Evolutionary conservation across 2,797 vertebrate genomes (phyloP), one percentile per base, ranked within the genome.

Genomic region (Microcaecilia unicolor): DNA sequence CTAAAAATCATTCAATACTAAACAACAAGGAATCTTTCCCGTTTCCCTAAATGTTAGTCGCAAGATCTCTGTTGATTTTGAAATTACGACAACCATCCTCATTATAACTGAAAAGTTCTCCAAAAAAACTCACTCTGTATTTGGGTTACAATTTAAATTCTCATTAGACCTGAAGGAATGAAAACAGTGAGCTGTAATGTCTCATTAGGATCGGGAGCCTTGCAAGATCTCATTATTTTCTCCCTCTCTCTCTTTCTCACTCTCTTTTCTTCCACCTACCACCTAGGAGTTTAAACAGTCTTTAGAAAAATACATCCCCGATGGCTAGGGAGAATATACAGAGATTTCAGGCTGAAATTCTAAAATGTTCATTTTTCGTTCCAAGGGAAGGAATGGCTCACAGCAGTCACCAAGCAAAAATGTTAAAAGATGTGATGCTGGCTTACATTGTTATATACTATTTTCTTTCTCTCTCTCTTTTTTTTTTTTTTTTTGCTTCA

Each of bases 121-220:
- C 37, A 29, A 25, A 29, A 25, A 41, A 37, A 44, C 22, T 15
- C 45, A 60, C 58, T 54, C 44, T 39, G 48, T 42, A 41, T 42
- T 44, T 41, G 30, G 24, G 60, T 56, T 55, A 15, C 45, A 37
- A 44, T 69, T 65, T 64, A 38, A 38, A 48, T 60, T 64, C 41
- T 44, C 55, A 1, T 28, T 58, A 15, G 21, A 31, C 8, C 4
- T 13, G 3, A 8, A 44, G 41, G 64, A 49, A 46, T 43, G 47
- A 37, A 62, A 65, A 55, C 47, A 46, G 46, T 18, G 40, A 51
- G 37, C 28, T 6, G 2, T 29, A 30, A 31, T 53, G 32, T 30
- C 38, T 67, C 28, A 47, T 65, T 44, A 50, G 37, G 40, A 37
- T 25, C 31, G 11, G 38, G 2, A 24, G 15, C 4, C 17, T 51